A percentile compares a stretch with the other conserved stretches of the same genome.
Conservation (phyloP, 2,113 vertebrate species). For the Halichoerus grypus region DNA sequence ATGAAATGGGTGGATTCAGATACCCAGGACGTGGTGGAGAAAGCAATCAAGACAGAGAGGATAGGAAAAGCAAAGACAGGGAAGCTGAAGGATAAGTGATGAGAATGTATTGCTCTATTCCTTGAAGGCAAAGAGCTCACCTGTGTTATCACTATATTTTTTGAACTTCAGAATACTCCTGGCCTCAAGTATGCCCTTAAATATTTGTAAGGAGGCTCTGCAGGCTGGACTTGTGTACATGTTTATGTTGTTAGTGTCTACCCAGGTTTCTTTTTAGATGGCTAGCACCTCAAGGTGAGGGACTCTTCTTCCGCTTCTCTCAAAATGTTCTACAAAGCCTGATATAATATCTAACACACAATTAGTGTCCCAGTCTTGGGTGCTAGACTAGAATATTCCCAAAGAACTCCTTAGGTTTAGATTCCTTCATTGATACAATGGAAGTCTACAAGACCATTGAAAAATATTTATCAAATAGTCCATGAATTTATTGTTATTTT, state of each 20-base stretch:
- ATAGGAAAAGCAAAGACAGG: not conserved
- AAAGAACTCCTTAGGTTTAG: conserved; percentile 15
- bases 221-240: not conserved
- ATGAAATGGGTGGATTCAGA: not conserved
- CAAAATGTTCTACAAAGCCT: conserved; percentile 30
- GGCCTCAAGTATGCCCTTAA: not conserved
- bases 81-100: not conserved
- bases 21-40: not conserved
- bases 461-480: conserved; percentile 10
- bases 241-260: not conserved
- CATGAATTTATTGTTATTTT: conserved; percentile 9
- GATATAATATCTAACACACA: not conserved
- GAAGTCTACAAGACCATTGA: not conserved
- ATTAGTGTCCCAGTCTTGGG: not conserved
- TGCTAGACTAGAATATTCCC: conserved; percentile 3
- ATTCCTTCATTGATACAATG: not conserved
- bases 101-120: not conserved
- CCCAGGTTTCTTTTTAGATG: conserved; percentile 8
- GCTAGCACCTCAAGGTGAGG: not conserved
- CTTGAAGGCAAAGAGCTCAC: not conserved
- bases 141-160: not conserved
- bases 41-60: not conserved
- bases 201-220: not conserved
- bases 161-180: not conserved
- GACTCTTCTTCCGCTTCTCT: conserved; percentile 8